phyloP scores from a whole-genome alignment of 2,888 invertebrate species.

The Agonopterix subpropinquella region DNA sequence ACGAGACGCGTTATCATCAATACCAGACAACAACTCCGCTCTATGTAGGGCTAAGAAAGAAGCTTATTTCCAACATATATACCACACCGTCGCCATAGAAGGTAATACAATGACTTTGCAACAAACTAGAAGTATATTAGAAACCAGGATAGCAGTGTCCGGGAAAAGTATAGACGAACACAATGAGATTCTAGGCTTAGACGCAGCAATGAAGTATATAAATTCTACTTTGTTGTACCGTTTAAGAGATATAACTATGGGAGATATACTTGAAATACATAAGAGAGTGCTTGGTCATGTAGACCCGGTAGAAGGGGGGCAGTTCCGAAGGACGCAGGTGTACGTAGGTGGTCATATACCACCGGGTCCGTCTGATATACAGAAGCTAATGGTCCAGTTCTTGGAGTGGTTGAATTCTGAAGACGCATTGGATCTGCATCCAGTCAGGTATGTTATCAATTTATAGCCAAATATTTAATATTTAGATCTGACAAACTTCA shows the following conservation, averaged over 20 bases:
- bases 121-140: constrained; percentile 93
- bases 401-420: constrained; percentile 96
- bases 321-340: constrained; percentile 91
- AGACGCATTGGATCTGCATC: constrained; percentile 89
- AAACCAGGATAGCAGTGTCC: constrained; percentile 84
- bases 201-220: constrained; percentile 96
- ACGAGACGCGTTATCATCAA: constrained; percentile 85
- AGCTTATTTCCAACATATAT: constrained; percentile 96
- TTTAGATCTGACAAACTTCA: too few species aligned
- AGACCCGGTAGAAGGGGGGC: constrained; percentile 94
- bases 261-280: constrained; percentile 95
- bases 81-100: constrained; percentile 98
- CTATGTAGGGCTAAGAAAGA: constrained; percentile 93
- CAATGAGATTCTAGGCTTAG: constrained; percentile 96
- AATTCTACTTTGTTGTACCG: constrained; percentile 86
- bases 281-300: constrained; percentile 94
- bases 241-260: constrained; percentile 84
- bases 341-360: constrained; percentile 97
- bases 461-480: too few species aligned
- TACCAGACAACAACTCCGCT: constrained; percentile 87
- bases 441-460: constrained; percentile 78
- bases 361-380: constrained; percentile 89
- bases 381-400: constrained; percentile 89
- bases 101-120: constrained; percentile 97
- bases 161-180: constrained; percentile 97